Base-by-base conservation (phyloP, 1,140 invertebrate species). In the Anthonomus grandis region DNA sequence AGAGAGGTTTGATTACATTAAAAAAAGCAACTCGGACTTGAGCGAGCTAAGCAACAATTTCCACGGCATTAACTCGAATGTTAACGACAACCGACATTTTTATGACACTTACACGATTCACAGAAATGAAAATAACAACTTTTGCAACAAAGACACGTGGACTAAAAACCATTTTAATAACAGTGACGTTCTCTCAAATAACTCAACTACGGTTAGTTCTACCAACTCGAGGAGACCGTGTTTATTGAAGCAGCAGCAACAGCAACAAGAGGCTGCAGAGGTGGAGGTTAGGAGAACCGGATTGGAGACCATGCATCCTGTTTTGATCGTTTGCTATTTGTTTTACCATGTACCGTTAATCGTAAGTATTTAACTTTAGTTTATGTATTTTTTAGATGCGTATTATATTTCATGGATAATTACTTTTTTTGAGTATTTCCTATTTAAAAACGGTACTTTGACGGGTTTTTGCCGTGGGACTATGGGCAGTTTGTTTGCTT, bases 331-430 rank as follows among this genome's bases (percentile, higher is more conserved):
- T n/a, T 76, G 75, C 49, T 79, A 79, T 59, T 63, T 79, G 13
- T 68, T 79, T 55, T 80, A 81, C 65, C 80, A 82, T 64, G 57
- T 81, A 21, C 81, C 81, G 4, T 66, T 79, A 15, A 66, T 82
- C 70, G 81, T 82, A 70, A 81, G 80, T 79, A 48, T n/a, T n/a
- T n/a, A n/a, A n/a, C n/a, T n/a, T n/a, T n/a, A n/a, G n/a, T n/a
- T n/a, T n/a, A n/a, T n/a, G n/a, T n/a, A n/a, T n/a, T n/a, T n/a
- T n/a, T n/a, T n/a, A n/a, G n/a, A n/a, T n/a, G n/a, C n/a, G n/a
- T n/a, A n/a, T n/a, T n/a, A n/a, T n/a, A n/a, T n/a, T n/a, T n/a
- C n/a, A n/a, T n/a, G n/a, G n/a, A n/a, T n/a, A n/a, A n/a, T n/a
- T n/a, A n/a, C n/a, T n/a, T n/a, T n/a, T n/a, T n/a, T n/a, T n/a